phyloP scores from a whole-genome alignment of 2,797 vertebrate genomes.

The Pipistrellus pipistrellus region DNA sequence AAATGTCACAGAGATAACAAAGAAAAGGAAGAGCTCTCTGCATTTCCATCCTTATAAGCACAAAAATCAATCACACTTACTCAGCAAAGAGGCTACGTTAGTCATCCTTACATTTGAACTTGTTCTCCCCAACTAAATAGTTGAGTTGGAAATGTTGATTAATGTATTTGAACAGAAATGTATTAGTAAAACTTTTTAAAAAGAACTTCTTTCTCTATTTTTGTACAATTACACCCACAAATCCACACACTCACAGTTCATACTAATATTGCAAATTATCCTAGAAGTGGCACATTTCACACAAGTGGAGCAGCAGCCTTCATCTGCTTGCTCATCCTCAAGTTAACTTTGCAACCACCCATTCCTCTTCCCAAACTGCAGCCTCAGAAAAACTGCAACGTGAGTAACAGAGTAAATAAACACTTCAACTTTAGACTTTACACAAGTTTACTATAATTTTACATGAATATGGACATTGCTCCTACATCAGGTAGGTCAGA shows the following conservation, averaged over 20 bases:
- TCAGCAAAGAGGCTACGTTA: conserved; percentile 32
- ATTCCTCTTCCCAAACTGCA: not conserved
- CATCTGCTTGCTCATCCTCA: not conserved
- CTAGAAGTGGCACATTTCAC: not conserved
- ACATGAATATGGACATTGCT: not conserved
- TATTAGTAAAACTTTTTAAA: not conserved
- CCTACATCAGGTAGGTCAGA: not conserved
- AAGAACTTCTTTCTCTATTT: not conserved
- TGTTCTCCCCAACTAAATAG: conserved; percentile 15
- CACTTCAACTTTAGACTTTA: not conserved
- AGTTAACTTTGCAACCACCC: not conserved
- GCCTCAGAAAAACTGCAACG: not conserved
- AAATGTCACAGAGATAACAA: conserved; percentile 58
- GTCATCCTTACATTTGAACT: conserved; percentile 21
- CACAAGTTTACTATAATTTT: not conserved
- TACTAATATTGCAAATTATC: not conserved
- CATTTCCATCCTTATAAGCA: conserved; percentile 4
- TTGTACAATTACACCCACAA: not conserved
- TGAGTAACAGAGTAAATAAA: not conserved
- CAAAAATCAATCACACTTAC: conserved; percentile 49
- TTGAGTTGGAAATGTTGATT: not conserved
- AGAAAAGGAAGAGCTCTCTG: conserved; percentile 38
- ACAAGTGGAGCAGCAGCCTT: not conserved
- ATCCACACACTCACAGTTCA: not conserved
- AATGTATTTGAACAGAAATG: conserved; percentile 32